A percentile compares a stretch with the other conserved stretches of the same genome.
phyloP scores from a whole-genome alignment of 1,140 invertebrate genomes.

The Sinonovacula constricta region DNA sequence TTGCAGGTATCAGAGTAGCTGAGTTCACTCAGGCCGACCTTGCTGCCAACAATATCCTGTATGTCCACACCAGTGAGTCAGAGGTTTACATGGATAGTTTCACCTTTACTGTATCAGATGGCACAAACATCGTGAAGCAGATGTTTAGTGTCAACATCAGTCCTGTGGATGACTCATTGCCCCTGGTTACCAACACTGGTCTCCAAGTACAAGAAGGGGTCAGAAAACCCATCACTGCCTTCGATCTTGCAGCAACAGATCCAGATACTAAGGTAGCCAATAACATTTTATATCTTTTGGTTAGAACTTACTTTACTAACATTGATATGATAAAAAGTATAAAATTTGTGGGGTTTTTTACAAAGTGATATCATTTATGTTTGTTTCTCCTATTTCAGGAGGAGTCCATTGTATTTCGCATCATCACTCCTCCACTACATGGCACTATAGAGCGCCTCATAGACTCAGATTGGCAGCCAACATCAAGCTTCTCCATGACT shows the following conservation, averaged over 20 bases:
- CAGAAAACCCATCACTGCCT: constrained; percentile 73
- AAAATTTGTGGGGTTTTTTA: neutral
- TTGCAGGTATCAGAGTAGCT: constrained; percentile 66
- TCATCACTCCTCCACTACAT: constrained; percentile 67
- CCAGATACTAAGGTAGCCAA: constrained; percentile 71
- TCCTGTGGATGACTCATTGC: constrained; percentile 75
- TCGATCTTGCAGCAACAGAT: constrained; percentile 75
- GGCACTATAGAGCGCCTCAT: constrained; percentile 64
- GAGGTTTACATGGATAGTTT: constrained; percentile 73
- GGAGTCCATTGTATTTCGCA: constrained; percentile 64
- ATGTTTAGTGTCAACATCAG: constrained; percentile 70
- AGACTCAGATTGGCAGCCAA: constrained; percentile 54
- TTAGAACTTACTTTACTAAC: neutral
- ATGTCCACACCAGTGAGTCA: constrained; percentile 73
- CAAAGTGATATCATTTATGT: neutral
- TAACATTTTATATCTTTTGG: neutral
- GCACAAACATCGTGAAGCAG: constrained; percentile 70
- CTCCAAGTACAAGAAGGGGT: constrained; percentile 74
- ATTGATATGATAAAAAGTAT: neutral
- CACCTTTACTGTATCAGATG: constrained; percentile 74
- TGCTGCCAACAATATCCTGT: constrained; percentile 68
- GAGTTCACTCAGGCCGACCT: constrained; percentile 75
- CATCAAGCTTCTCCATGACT: constrained; percentile 72
- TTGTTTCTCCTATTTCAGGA: constrained; percentile 64
- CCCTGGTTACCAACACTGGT: constrained; percentile 67